These are phyloP conservation scores for Hemitrygon akajei DNA, from an alignment of 2,797 vertebrate genomes.

Conservation along the genomic window DNA sequence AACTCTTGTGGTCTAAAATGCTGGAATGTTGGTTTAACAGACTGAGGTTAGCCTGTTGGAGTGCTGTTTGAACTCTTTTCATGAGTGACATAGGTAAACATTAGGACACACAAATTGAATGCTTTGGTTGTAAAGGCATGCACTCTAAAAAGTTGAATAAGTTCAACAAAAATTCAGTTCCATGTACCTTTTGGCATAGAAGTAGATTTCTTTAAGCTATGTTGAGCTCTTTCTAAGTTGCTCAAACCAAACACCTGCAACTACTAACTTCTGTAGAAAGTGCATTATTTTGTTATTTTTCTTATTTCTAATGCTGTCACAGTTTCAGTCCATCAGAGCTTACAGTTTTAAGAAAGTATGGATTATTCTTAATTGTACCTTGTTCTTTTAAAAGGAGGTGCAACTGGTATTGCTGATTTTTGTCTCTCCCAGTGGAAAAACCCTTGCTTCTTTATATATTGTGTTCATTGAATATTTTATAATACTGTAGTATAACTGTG, in stretches of 20 bases:
- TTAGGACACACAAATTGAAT: neutral
- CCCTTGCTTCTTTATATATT: neutral
- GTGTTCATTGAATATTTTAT: neutral
- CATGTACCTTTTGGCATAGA: neutral
- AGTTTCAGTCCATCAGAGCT: neutral
- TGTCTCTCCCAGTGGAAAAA: neutral
- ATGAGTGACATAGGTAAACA: conserved; percentile 1
- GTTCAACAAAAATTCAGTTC: neutral
- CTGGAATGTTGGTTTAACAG: neutral
- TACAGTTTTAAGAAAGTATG: neutral
- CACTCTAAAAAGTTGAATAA: neutral
- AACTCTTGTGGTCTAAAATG: neutral
- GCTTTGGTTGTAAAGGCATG: conserved; percentile 6
- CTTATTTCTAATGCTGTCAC: neutral
- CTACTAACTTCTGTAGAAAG: neutral
- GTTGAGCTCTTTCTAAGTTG: neutral
- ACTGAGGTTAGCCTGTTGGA: neutral
- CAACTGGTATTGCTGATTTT: neutral
- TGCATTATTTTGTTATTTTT: neutral
- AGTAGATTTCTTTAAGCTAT: neutral
- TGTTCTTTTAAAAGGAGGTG: neutral
- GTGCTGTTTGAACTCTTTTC: conserved; percentile 31
- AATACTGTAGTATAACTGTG: neutral
- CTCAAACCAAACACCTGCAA: neutral
- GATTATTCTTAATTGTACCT: neutral